These are phyloP conservation scores for Papilio gigon DNA, from an alignment of 2,888 invertebrate genomes.

Conservation along the genomic window DNA sequence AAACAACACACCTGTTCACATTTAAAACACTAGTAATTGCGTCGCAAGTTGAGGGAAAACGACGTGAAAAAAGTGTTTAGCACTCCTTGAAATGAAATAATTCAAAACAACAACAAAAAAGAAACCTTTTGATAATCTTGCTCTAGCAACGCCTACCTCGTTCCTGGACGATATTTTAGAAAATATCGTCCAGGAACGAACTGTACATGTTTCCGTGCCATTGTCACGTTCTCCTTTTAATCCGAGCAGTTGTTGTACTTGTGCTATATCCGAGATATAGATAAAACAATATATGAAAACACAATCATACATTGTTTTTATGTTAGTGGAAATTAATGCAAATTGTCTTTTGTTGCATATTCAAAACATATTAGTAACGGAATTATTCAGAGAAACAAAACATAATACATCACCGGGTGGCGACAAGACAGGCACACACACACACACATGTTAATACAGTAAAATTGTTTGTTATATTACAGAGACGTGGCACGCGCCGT, in stretches of 20 bases:
- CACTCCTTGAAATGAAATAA: too few species aligned
- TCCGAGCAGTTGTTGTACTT: constrained; percentile 1
- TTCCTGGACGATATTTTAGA: too few species aligned
- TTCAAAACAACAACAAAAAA: too few species aligned
- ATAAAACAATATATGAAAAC: neutral
- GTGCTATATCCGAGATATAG: neutral
- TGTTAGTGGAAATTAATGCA: neutral
- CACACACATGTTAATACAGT: neutral
- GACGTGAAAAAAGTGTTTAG: neutral
- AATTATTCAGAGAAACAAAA: neutral
- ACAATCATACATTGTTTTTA: neutral
- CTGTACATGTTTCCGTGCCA: too few species aligned
- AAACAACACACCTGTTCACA: neutral
- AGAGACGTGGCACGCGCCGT: too few species aligned
- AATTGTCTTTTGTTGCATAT: neutral
- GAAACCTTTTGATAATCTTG: too few species aligned
- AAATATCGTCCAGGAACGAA: too few species aligned
- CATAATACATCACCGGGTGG: neutral
- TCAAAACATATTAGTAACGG: neutral
- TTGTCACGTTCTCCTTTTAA: too few species aligned
- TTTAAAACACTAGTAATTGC: neutral
- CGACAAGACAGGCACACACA: neutral
- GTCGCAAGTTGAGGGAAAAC: neutral
- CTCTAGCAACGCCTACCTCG: too few species aligned
- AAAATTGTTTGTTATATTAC: neutral